Conservation (phyloP, 2,113 vertebrate genomes). For the Numenius arquata region DNA sequence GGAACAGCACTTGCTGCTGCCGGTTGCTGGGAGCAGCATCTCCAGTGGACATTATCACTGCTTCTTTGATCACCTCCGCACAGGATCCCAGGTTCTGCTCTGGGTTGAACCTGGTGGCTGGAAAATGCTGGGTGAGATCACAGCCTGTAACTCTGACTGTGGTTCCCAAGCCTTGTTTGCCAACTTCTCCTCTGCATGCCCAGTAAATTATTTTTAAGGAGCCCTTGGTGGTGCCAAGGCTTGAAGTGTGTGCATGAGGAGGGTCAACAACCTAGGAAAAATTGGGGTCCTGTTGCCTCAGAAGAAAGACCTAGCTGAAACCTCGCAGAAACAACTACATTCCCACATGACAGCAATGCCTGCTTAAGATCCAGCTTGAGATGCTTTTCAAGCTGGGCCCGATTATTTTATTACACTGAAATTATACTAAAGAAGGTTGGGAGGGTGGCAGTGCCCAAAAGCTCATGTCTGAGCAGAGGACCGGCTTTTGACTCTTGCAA, state of each 20-base stretch:
- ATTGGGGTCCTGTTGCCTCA: accelerated
- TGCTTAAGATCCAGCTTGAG: background rate
- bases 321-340: background rate
- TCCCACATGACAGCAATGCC: accelerated
- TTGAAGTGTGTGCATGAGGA: background rate
- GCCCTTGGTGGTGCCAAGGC: background rate
- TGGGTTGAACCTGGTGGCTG: background rate
- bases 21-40: background rate
- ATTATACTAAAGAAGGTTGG: accelerated
- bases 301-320: background rate
- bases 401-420: background rate
- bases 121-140: background rate
- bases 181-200: background rate
- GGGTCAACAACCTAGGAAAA: background rate
- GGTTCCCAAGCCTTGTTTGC: background rate
- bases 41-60: background rate
- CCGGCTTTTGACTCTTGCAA: background rate
- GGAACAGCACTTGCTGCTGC: background rate
- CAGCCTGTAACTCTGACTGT: background rate
- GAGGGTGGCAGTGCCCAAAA: background rate
- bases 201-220: background rate
- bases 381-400: background rate
- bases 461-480: background rate
- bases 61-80: background rate
- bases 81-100: background rate